phyloP scores from a whole-genome alignment of 2,888 invertebrate species.

The Aplocera efformata region DNA sequence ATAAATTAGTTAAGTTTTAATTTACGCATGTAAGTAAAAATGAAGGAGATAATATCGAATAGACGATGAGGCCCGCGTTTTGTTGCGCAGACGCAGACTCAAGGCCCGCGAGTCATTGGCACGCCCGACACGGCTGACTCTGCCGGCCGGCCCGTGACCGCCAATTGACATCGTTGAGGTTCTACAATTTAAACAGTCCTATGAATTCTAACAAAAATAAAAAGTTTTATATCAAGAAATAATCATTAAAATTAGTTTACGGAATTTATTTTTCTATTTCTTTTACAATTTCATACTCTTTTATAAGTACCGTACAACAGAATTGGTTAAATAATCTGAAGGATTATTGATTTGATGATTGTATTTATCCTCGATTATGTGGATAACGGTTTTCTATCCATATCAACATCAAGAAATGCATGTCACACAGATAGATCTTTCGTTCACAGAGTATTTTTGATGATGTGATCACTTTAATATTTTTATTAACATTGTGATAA shows the following conservation, averaged over 20 bases:
- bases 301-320: no score
- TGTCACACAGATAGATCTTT: background rate
- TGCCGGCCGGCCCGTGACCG: slow-evolving; percentile 38
- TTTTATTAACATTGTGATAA: slow-evolving; percentile 6
- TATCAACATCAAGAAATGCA: no score
- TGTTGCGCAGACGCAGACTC: slow-evolving; percentile 36
- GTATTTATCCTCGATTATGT: no score
- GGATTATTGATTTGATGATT: no score
- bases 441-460: background rate
- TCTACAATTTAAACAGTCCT: slow-evolving; percentile 11
- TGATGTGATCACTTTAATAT: slow-evolving; percentile 8
- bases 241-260: no score
- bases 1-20: slow-evolving; percentile 3
- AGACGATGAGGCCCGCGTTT: slow-evolving; percentile 44
- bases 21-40: slow-evolving; percentile 19
- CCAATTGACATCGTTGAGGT: slow-evolving; percentile 36
- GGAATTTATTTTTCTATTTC: no score
- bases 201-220: background rate
- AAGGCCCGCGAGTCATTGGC: slow-evolving; percentile 71
- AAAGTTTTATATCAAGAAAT: background rate
- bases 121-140: slow-evolving; percentile 35
- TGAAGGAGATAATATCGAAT: slow-evolving; percentile 23
- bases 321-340: no score
- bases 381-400: no score
- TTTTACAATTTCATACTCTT: no score